Conservation (phyloP, 2,888 invertebrate genomes). For the Phengaris alcon region DNA sequence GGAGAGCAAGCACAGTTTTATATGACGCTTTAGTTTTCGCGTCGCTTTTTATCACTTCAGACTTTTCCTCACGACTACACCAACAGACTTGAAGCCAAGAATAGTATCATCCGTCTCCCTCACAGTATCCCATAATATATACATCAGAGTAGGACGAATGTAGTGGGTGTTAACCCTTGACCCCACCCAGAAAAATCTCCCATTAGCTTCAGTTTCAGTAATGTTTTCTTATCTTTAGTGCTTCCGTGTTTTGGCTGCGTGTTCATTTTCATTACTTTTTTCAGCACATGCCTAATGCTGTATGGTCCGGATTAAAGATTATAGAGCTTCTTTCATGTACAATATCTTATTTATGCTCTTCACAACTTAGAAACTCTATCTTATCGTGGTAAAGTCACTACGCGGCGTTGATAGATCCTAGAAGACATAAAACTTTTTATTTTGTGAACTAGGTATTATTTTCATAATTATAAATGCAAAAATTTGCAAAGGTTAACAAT, state of each 20-base stretch:
- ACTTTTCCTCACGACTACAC: conserved; percentile 45
- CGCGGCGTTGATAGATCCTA: no score
- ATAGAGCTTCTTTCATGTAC: neutral
- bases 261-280: conserved; percentile 2
- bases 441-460: no score
- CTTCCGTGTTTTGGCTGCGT: conserved; percentile 20
- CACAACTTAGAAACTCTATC: no score
- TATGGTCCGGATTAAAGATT: neutral
- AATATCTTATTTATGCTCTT: no score
- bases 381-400: no score
- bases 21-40: neutral
- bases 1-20: neutral
- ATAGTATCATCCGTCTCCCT: conserved; percentile 66
- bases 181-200: conserved; percentile 76
- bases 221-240: conserved; percentile 21
- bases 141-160: conserved; percentile 55
- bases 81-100: conserved; percentile 56
- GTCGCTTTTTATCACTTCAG: conserved; percentile 27
- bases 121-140: conserved; percentile 51
- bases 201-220: conserved; percentile 60
- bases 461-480: no score
- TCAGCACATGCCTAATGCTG: neutral
- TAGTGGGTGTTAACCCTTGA: conserved; percentile 71
- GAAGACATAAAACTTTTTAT: no score
- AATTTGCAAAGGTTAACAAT: no score